Conservation (phyloP, 2,888 invertebrate species). For the Dynastes grantii region DNA sequence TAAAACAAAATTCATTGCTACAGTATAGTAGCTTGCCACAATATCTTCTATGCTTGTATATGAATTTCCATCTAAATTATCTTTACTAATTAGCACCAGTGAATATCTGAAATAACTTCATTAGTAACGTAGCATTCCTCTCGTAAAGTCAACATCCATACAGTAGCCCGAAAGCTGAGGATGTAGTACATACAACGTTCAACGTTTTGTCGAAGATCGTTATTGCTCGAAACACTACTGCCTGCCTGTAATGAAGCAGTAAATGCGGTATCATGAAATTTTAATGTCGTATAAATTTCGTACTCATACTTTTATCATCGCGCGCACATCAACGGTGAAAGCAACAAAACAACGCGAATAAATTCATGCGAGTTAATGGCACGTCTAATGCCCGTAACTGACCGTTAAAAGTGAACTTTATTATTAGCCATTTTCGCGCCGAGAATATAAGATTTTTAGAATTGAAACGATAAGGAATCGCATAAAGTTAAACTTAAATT, state of each 20-base stretch:
- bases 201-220: conserved; percentile 2
- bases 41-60: no score
- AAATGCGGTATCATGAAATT: conserved; percentile 38
- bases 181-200: neutral
- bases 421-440: conserved; percentile 25
- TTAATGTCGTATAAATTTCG: conserved; percentile 38
- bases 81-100: neutral
- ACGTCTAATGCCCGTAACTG: conserved; percentile 28
- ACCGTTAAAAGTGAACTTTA: conserved; percentile 44
- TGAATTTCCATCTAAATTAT: conserved; percentile 8
- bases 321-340: conserved; percentile 1
- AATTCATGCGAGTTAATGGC: conserved; percentile 27
- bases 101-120: conserved; percentile 12
- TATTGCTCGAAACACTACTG: neutral
- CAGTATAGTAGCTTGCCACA: no score
- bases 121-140: neutral
- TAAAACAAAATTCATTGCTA: no score
- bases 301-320: conserved; percentile 32
- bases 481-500: conserved; percentile 23
- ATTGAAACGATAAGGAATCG: conserved; percentile 19
- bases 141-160: neutral
- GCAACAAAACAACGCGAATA: conserved; percentile 19
- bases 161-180: neutral
- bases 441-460: conserved; percentile 28
- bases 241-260: conserved; percentile 33